phyloP scores from a whole-genome alignment of 2,888 invertebrate species.

The Netelia inedita region DNA sequence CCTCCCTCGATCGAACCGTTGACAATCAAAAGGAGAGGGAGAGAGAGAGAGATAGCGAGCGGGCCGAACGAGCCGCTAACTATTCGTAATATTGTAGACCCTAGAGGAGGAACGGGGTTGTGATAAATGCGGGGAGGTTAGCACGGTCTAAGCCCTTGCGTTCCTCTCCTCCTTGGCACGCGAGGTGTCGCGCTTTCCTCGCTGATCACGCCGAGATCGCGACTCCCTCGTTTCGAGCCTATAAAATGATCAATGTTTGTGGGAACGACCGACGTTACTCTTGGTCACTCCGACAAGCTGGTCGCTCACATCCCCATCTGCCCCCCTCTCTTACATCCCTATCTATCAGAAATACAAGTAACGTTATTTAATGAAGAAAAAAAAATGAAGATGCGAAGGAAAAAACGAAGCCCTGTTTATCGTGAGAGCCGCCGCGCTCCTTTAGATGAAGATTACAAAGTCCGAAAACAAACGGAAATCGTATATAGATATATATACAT shows the following conservation, averaged over 20 bases:
- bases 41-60: conserved; percentile 49
- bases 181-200: conserved; percentile 63
- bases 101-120: conserved; percentile 77
- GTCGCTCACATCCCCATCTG: conserved; percentile 79
- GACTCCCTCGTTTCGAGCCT: conserved; percentile 66
- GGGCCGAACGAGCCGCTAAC: conserved; percentile 18
- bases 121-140: conserved; percentile 79
- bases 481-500: conserved; percentile 45
- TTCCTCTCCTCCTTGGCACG: conserved; percentile 73
- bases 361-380: conserved; percentile 36
- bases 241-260: conserved; percentile 81
- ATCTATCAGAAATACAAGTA: conserved; percentile 43
- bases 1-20: conserved; percentile 74
- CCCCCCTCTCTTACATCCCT: conserved; percentile 21
- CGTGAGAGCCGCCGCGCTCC: conserved; percentile 59
- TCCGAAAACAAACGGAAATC: conserved; percentile 37
- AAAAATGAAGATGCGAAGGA: conserved; percentile 26
- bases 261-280: conserved; percentile 84
- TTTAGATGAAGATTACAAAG: conserved; percentile 57
- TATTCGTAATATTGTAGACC: conserved; percentile 75
- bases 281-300: conserved; percentile 85
- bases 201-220: conserved; percentile 55
- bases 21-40: conserved; percentile 77
- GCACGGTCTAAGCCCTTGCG: conserved; percentile 77
- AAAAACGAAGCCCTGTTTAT: conserved; percentile 41